Percentiles rank a stretch among this genome's conserved stretches.
Conservation (phyloP, 2,888 invertebrate species). For the Nymphalis urticae region DNA sequence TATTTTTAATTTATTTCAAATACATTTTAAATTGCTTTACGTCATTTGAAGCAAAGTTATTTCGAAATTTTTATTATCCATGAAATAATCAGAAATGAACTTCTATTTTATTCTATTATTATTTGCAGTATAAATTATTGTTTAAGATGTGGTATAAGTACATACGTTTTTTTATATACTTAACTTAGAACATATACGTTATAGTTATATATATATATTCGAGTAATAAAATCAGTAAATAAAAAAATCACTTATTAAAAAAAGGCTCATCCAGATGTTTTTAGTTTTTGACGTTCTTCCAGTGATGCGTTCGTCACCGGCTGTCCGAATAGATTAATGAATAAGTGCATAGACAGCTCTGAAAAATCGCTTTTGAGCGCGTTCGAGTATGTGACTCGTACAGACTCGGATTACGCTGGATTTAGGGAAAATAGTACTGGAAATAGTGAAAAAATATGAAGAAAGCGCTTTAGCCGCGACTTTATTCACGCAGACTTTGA, state of each 20-base stretch:
- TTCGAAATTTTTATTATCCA: no score
- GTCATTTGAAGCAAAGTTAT: no score
- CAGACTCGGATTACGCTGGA: conserved; percentile 28
- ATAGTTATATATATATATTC: no score
- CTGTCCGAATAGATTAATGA: conserved; percentile 44
- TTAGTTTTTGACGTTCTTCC: conserved; percentile 28
- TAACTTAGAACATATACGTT: no score
- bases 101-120: no score
- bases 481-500: not conserved
- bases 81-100: no score
- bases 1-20: no score
- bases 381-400: conserved; percentile 34
- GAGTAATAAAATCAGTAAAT: not conserved
- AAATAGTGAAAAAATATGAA: conserved; percentile 19
- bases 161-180: no score
- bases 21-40: no score
- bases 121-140: no score
- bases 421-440: conserved; percentile 24
- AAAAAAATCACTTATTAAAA: not conserved
- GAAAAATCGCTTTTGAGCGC: conserved; percentile 41
- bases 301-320: conserved; percentile 44
- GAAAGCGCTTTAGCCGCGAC: not conserved
- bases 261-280: conserved; percentile 21
- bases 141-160: no score
- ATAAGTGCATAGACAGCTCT: conserved; percentile 39